Evolutionary conservation across 2,113 vertebrate species (phyloP).

Genomic region (Phylloscopus whistleri): DNA sequence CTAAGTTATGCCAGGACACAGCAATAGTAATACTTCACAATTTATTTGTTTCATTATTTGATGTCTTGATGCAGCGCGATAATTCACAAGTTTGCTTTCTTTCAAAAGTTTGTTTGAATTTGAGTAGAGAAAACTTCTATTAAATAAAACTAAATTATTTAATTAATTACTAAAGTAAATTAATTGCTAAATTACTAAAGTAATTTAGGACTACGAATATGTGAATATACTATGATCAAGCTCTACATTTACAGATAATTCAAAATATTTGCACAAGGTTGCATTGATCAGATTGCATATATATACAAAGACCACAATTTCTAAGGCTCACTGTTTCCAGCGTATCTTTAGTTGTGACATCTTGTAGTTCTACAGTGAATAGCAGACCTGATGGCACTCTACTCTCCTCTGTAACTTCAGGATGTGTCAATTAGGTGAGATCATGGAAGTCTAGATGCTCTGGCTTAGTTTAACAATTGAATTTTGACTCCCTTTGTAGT

Average conservation of each 20-base stretch:
- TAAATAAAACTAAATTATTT: background rate
- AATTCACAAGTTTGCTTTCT: background rate
- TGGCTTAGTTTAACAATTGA: background rate
- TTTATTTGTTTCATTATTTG: background rate
- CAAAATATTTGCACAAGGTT: background rate
- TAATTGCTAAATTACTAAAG: no score
- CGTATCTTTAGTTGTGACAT: background rate
- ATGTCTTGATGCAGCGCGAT: fast-evolving
- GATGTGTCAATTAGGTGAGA: background rate
- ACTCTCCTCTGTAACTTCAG: background rate
- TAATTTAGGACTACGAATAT: no score
- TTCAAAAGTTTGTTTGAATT: background rate
- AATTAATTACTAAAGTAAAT: no score
- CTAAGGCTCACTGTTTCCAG: background rate
- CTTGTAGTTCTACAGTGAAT: background rate
- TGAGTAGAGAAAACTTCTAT: background rate
- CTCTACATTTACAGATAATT: background rate
- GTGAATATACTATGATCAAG: background rate
- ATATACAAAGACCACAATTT: background rate
- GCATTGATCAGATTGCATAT: background rate
- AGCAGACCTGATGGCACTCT: background rate
- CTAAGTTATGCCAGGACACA: background rate
- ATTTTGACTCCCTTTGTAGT: background rate
- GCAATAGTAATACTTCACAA: background rate
- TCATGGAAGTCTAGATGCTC: background rate